phyloP scores from a whole-genome alignment of 2,888 invertebrate species.

The Phaedon cochleariae region DNA sequence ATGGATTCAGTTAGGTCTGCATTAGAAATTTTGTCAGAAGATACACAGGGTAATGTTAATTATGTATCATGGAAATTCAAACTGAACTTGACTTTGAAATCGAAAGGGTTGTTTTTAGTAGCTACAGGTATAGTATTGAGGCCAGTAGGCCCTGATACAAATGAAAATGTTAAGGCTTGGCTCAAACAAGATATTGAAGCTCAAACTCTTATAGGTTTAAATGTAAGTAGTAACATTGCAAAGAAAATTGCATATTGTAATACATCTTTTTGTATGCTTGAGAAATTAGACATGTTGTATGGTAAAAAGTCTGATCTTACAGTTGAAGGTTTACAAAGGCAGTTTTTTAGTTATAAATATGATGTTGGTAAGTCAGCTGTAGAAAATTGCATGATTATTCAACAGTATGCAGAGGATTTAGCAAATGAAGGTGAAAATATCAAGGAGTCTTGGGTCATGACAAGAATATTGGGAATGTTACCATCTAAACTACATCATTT shows the following conservation, averaged over 20 bases:
- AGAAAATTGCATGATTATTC: slow-evolving; percentile 20
- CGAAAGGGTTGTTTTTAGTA: background rate
- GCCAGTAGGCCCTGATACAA: slow-evolving; percentile 6
- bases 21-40: slow-evolving; percentile 4
- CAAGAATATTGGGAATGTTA: slow-evolving; percentile 19
- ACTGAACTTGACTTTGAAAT: background rate
- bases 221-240: slow-evolving; percentile 13
- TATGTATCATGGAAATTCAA: slow-evolving; percentile 13
- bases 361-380: slow-evolving; percentile 20
- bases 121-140: background rate
- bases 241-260: slow-evolving; percentile 13
- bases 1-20: slow-evolving; percentile 9
- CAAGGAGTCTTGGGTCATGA: slow-evolving; percentile 21
- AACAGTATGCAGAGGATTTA: slow-evolving; percentile 14
- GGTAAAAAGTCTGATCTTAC: slow-evolving; percentile 28
- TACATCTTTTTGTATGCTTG: slow-evolving; percentile 16
- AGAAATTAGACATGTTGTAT: slow-evolving; percentile 19
- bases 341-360: slow-evolving; percentile 16
- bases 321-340: slow-evolving; percentile 25
- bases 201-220: slow-evolving; percentile 7
- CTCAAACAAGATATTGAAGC: slow-evolving; percentile 7
- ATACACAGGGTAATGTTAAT: slow-evolving; percentile 7
- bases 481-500: slow-evolving; percentile 14
- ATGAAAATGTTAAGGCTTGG: slow-evolving; percentile 2
- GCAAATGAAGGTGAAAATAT: slow-evolving; percentile 14